Percentiles rank a stretch among this genome's conserved stretches.
phyloP scores from a whole-genome alignment of 2,113 vertebrate species.

The Balaenoptera acutorostrata region DNA sequence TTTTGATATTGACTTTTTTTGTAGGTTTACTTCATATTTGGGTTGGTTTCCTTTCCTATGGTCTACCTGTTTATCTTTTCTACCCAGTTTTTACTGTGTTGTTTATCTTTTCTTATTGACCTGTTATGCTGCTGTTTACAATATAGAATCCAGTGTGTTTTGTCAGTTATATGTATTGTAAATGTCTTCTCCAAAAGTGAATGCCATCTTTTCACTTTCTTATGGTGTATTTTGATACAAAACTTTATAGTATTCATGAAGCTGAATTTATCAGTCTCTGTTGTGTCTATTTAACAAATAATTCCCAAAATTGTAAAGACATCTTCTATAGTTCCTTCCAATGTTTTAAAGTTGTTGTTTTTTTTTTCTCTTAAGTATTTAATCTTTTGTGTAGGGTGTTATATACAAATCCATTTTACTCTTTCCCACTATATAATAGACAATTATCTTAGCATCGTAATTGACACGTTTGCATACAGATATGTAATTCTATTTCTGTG shows the following conservation, averaged over 20 bases:
- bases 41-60: neutral
- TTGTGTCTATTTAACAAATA: neutral
- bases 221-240: neutral
- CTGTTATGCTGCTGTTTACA: neutral
- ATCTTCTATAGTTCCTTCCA: neutral
- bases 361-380: neutral
- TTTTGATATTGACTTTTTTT: neutral
- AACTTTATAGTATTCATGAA: neutral
- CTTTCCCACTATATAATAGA: neutral
- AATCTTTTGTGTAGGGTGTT: neutral
- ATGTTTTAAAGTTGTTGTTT: neutral
- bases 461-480: neutral
- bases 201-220: neutral
- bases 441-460: neutral
- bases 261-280: neutral
- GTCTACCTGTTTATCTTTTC: neutral
- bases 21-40: neutral
- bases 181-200: neutral
- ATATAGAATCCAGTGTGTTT: neutral
- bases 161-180: accelerated
- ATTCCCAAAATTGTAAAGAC: neutral
- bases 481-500: neutral
- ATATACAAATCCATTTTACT: neutral
- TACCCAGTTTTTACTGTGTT: neutral
- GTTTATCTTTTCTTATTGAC: neutral